phyloP scores from a whole-genome alignment of 2,113 vertebrate species.

The Donacobius atricapilla region DNA sequence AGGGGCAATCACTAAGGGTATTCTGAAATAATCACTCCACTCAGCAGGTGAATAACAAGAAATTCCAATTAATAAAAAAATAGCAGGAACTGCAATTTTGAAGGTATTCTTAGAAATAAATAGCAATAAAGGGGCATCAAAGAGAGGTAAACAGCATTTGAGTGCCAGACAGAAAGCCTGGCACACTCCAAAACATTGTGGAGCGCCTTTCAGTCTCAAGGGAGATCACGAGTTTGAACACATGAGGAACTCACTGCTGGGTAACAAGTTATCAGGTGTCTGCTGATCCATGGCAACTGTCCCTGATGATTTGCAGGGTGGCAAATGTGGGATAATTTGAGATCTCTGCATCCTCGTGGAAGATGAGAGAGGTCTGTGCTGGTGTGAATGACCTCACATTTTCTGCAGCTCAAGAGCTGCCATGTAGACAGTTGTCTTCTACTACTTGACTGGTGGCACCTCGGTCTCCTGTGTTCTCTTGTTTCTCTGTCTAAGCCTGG shows the following conservation, averaged over 20 bases:
- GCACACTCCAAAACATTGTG: background rate
- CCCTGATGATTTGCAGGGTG: background rate
- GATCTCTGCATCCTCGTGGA: background rate
- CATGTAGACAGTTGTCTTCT: background rate
- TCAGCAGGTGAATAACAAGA: background rate
- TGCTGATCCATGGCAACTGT: slow-evolving; percentile 7
- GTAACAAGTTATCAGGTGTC: background rate
- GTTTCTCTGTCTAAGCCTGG: background rate
- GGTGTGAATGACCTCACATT: background rate
- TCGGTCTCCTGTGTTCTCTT: background rate
- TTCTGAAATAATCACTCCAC: background rate
- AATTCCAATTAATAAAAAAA: background rate
- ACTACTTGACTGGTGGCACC: background rate
- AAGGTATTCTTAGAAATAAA: background rate
- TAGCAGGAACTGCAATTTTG: background rate
- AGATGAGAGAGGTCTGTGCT: background rate
- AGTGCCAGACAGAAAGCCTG: background rate
- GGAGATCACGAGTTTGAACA: background rate
- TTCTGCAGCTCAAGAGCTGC: background rate
- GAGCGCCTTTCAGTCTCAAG: background rate
- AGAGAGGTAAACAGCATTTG: background rate
- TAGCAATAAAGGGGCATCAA: background rate
- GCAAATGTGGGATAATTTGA: background rate
- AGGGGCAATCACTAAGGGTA: background rate
- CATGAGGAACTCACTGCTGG: background rate